These are phyloP conservation scores for Sebastes oblongus DNA, from an alignment of 2,797 vertebrate species.

Conservation along the genomic window DNA sequence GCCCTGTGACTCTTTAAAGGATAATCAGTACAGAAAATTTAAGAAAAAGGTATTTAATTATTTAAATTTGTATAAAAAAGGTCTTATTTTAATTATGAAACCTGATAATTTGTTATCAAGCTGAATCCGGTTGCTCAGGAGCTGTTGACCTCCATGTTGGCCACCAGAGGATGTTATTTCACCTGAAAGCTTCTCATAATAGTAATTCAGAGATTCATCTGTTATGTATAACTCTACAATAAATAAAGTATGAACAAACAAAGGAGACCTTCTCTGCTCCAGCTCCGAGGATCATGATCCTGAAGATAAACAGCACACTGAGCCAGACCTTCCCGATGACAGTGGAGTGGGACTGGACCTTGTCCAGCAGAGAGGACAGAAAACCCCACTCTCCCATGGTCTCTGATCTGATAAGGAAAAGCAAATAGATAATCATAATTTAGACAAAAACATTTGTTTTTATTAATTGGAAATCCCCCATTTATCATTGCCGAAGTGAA, in stretches of 20 bases:
- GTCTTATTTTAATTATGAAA: background rate
- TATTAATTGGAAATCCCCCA: background rate
- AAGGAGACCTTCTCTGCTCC: slow-evolving; percentile 90
- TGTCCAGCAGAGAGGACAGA: slow-evolving; percentile 79
- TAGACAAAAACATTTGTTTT: background rate
- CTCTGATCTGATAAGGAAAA: slow-evolving; percentile 22
- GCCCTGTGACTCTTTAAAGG: background rate
- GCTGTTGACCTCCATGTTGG: background rate
- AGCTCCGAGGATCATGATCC: slow-evolving; percentile 93
- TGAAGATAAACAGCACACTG: slow-evolving; percentile 94
- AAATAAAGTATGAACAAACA: background rate
- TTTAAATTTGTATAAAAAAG: too few species aligned
- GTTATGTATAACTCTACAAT: background rate
- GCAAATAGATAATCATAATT: background rate
- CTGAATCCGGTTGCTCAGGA: background rate
- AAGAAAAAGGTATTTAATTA: background rate
- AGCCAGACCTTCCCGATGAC: slow-evolving; percentile 98
- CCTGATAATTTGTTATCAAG: background rate
- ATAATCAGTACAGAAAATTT: background rate
- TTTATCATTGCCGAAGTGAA: background rate
- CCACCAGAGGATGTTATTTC: slow-evolving; percentile 24
- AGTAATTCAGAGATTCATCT: background rate
- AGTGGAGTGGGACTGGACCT: slow-evolving; percentile 84
- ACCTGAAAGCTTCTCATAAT: background rate
- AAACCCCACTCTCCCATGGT: slow-evolving; percentile 84